Base-by-base conservation (phyloP, 2,113 vertebrate species). In the Forbesichthys papilliferus region DNA sequence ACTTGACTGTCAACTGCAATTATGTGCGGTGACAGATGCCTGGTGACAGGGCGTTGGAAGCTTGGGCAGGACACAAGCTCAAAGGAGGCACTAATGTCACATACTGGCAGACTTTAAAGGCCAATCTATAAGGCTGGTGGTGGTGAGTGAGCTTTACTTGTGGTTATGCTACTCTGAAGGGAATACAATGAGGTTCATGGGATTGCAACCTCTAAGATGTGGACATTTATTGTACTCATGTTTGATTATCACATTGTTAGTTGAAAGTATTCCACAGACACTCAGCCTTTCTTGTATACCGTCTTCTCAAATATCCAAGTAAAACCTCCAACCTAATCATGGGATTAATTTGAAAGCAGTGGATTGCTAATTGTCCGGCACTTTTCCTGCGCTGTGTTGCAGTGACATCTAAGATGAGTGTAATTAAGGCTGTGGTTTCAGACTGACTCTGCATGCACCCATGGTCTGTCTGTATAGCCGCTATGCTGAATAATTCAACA, bases 401-500 rank as follows among this genome's bases (percentile, higher is more conserved):
- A 51, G 49, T 51, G 49, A 51, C 4, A 51, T 51, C 13, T 51
- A 12, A 18, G 54, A 18, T 18, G n/a, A 16, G n/a, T 55, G 57
- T 59, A 13, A 36, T 42, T 59, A 36, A 59, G 12, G 57, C 57
- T 59, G 57, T 1, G 57, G 11, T 42, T 59, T 42, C 36, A 42
- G 12, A 49, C 34, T 72, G 73, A 11, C 18, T 59, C n/a, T 49
- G 66, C 61, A 63, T 49, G 36, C 71, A 48, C 20, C 13, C 62
- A 7, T 1, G 33, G 48, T 46, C 64, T 0, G 51, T 74, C 69
- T 64, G 53, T 71, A 9, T 46, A 68, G 71, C 64, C 54, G 5
- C 3, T 1, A 36, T 60, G 68, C 69, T 90, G 78, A 89, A 88
- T 91, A 74, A 91, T 88, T 88, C 72, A 91, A 70, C 75, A 83